These are phyloP conservation scores for Ascidia mentula DNA, from an alignment of 23 tunicate genomes.

Conservation along the genomic window DNA sequence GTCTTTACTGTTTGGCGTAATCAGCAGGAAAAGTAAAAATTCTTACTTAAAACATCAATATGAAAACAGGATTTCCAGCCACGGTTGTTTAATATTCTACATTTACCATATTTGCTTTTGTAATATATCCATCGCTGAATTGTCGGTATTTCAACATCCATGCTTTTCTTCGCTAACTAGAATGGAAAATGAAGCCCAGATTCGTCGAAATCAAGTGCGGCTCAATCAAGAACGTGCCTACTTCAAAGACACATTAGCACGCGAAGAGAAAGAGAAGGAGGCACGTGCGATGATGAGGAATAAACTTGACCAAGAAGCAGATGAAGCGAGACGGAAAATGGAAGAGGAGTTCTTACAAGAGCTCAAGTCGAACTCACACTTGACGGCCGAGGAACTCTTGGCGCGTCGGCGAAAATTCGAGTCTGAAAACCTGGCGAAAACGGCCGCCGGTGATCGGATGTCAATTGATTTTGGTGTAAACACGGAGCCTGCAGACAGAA, in stretches of 20 bases:
- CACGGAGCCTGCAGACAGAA: background rate
- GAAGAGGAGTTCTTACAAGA: conserved; percentile 67
- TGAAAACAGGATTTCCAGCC: too few relatives aligned
- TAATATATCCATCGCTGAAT: too few relatives aligned
- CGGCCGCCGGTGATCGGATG: background rate
- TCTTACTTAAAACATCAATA: too few relatives aligned
- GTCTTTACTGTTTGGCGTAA: too few relatives aligned
- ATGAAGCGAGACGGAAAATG: conserved; percentile 25
- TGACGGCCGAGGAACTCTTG: conserved; percentile 57
- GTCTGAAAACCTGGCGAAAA: conserved; percentile 12
- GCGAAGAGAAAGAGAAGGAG: conserved; percentile 44
- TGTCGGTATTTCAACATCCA: too few relatives aligned
- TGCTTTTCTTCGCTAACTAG: conserved; percentile 27
- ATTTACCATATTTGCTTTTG: too few relatives aligned
- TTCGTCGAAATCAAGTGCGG: conserved; percentile 60
- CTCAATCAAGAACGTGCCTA: conserved; percentile 57
- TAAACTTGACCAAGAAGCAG: conserved; percentile 56
- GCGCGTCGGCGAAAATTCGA: conserved; percentile 39
- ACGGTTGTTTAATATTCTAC: background rate
- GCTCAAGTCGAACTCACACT: conserved; percentile 33
- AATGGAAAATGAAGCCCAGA: conserved; percentile 66
- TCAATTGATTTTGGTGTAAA: background rate
- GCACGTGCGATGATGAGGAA: conserved; percentile 26
- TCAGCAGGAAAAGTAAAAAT: too few relatives aligned
- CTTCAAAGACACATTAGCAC: conserved; percentile 49